These are phyloP conservation scores for Tangara arthus DNA, from an alignment of 2,797 vertebrate species.

Conservation along the genomic window DNA sequence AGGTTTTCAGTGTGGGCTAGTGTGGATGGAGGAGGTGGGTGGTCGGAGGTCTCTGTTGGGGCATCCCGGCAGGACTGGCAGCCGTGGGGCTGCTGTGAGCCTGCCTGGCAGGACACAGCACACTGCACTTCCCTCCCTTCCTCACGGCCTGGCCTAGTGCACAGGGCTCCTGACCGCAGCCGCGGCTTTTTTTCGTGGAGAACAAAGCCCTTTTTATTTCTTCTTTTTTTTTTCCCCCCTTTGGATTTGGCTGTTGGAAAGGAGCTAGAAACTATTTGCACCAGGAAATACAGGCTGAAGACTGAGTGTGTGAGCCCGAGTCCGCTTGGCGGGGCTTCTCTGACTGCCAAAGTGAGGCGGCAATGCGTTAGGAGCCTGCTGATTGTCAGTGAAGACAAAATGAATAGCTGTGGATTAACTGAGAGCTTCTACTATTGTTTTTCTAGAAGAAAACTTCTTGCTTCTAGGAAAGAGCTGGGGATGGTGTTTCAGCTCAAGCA, in stretches of 20 bases:
- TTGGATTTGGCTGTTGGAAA: conserved; percentile 34
- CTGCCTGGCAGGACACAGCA: neutral
- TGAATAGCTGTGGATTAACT: conserved; percentile 45
- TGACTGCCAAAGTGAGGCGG: neutral
- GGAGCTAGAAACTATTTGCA: conserved; percentile 47
- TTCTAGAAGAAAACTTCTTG: conserved; percentile 15
- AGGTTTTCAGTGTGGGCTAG: neutral
- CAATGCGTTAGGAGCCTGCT: neutral
- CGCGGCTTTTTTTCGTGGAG: neutral
- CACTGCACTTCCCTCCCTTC: neutral
- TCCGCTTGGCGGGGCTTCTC: conserved; percentile 5
- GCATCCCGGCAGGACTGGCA: neutral
- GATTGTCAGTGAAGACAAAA: conserved; percentile 48
- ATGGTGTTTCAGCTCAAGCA: neutral
- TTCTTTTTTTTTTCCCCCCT: neutral
- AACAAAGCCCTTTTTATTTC: conserved; percentile 52
- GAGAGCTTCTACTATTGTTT: conserved; percentile 32
- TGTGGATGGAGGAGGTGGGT: neutral
- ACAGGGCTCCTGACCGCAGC: neutral
- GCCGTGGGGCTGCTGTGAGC: neutral
- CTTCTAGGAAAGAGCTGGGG: conserved; percentile 41
- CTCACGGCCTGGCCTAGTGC: neutral
- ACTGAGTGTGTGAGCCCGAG: neutral
- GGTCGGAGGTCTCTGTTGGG: accelerated
- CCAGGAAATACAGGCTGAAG: conserved; percentile 45